Percentiles rank a stretch among this genome's conserved stretches.
Evolutionary conservation across 2,797 vertebrate genomes (phyloP).

Genomic region (Mormyrus proboscirostris): DNA sequence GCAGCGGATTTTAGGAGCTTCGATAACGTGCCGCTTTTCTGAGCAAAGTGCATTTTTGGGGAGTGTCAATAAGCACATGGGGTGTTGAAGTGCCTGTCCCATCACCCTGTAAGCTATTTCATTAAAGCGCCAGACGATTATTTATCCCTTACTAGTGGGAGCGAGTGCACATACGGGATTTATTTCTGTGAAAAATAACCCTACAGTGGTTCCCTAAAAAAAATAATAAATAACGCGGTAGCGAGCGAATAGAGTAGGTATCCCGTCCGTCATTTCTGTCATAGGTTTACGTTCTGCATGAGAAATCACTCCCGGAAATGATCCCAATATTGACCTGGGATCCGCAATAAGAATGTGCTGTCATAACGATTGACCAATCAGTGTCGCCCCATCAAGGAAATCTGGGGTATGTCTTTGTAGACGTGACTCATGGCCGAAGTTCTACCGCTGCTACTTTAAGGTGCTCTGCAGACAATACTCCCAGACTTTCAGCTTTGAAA

Average conservation of each 20-base stretch:
- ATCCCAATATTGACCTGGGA: slow-evolving; percentile 11
- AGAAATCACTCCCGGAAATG: not conserved
- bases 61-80: slow-evolving; percentile 20
- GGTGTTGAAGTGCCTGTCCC: slow-evolving; percentile 29
- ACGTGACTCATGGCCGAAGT: not conserved
- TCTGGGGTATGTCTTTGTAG: not conserved
- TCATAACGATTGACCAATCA: slow-evolving; percentile 1
- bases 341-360: slow-evolving; percentile 22
- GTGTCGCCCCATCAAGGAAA: not conserved
- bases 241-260: not conserved
- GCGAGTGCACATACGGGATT: slow-evolving; percentile 16
- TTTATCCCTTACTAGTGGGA: slow-evolving; percentile 18
- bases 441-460: not conserved
- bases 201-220: slow-evolving; percentile 17
- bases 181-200: slow-evolving; percentile 34
- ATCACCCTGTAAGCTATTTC: slow-evolving; percentile 32
- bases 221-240: not conserved
- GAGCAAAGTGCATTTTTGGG: slow-evolving; percentile 22
- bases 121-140: slow-evolving; percentile 27
- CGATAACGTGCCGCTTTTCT: not conserved
- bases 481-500: not conserved
- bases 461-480: not conserved
- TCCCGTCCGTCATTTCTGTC: not conserved
- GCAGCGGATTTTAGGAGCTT: not conserved
- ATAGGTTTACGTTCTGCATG: slow-evolving; percentile 10